Evolutionary conservation across 2,113 vertebrate species (phyloP), one percentile per base, ranked within the genome.

Genomic region (Cololabis saira): DNA sequence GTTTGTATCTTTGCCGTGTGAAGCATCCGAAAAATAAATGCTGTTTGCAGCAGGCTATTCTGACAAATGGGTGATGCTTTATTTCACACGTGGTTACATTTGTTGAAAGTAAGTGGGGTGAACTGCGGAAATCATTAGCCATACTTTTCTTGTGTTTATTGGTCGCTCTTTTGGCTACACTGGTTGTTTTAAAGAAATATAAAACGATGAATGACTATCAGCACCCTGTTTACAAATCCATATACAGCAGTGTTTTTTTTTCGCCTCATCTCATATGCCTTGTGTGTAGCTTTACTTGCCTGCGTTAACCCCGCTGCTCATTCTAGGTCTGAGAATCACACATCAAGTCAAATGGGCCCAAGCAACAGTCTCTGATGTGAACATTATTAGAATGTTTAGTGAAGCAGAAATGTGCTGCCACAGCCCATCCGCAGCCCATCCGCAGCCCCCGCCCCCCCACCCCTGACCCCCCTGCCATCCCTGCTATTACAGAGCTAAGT

Each of bases 401-500:
- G 85, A 90, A 87, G 88, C 88, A 90, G 76, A 89, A 91, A 88
- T 71, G 67, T 70, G 82, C 78, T 81, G 83, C 84, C 83, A 78
- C 77, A 69, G 72, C 72, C 83, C 72, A 75, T 82, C 70, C 45
- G 9, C 58, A 78, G 56, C 61, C 72, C 24, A 40, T 12, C 5
- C 30, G 5, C 47, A 2, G 15, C 12, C 21, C 33, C 57, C 44
- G 15, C 1, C 18, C 42, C 44, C 47, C 14, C n/a, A 62, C 71
- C 63, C 53, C 76, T 82, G 84, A 86, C 86, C 84, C 86, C 57
- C 76, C 82, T 11, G n/a, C 82, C 80, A 76, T 47, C 68, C 87
- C 87, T 53, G 74, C 85, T 79, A 90, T 90, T 90, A 90, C 86
- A 82, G 78, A 87, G 86, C 84, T 91, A 90, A 91, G 89, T 90